Base-by-base conservation (phyloP, 2,797 vertebrate genomes). In the Tolypeutes matacus region DNA sequence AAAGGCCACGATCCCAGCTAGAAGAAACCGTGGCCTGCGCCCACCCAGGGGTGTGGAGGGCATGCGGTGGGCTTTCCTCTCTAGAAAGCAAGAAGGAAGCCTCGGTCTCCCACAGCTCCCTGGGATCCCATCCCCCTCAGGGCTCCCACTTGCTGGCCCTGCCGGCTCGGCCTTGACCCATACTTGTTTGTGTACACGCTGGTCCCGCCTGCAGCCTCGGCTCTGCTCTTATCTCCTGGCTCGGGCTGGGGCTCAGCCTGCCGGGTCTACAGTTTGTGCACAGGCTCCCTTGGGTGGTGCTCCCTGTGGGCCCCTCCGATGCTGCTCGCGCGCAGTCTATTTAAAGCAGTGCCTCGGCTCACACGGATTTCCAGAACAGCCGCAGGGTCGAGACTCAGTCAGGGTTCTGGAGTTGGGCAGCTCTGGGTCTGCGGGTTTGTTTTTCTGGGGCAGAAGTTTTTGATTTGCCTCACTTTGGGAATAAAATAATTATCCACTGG, bases 401-500 rank as follows among this genome's bases (percentile, higher is more conserved):
- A 80, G 65, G 31, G 69, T 64, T 53, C 62, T 39, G 31, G 75
- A 89, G 69, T 27, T 9, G 93, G 42, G 39, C 18, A n/a, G 23
- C 12, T 49, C n/a, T 15, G 36, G 12, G 27, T 36, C 76, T 87
- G 17, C 62, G 76, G n/a, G 4, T 84, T 62, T 81, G 36, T 62
- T 46, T 39, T 39, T 39, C 56, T 20, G 49, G 3, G 65, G 46
- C n/a, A 7, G 75, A 86, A 31, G n/a, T 49, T 94, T 96, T 93
- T 81, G 6, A 72, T 87, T 93, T 81, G 72, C 15, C 39, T 91
- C 46, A 12, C 64, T 86, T 86, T 42, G 58, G 49, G 3, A 49
- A 29, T 2, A 56, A 69, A 49, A 70, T 49, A 69, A 49, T 21
- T 34, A n/a, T 77, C 67, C 25, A 51, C 39, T 70, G 49, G 42